Conservation (phyloP, 1,140 invertebrate species). For the Drosophila trapezifrons region DNA sequence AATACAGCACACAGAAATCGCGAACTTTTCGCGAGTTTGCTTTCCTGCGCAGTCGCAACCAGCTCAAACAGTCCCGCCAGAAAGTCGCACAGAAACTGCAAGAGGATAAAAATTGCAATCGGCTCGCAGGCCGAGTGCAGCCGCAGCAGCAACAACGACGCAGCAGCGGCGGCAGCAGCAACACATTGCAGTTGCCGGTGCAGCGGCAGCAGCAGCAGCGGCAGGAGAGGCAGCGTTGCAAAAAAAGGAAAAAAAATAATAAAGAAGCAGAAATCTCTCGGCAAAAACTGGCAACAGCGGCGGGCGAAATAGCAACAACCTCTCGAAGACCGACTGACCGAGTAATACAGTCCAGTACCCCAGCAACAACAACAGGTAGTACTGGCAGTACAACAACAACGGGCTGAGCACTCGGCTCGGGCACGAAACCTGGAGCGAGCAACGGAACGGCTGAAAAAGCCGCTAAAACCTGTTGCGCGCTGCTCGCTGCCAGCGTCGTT, state of each 20-base stretch:
- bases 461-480: constrained; percentile 76
- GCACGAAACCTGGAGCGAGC: constrained; percentile 59
- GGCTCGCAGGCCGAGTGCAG: constrained; percentile 57
- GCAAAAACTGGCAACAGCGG: constrained; percentile 59
- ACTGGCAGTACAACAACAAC: constrained; percentile 23
- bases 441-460: constrained; percentile 68
- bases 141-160: constrained; percentile 32
- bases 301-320: constrained; percentile 82
- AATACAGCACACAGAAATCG: constrained; percentile 27
- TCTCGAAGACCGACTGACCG: constrained; percentile 84
- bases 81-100: constrained; percentile 84
- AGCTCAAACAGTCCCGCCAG: constrained; percentile 83
- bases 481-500: constrained; percentile 75
- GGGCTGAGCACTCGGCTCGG: constrained; percentile 30
- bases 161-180: constrained; percentile 44
- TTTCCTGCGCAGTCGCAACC: constrained; percentile 69
- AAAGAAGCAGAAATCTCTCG: constrained; percentile 37
- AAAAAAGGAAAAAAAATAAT: constrained; percentile 12
- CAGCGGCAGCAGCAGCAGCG: constrained; percentile 44
- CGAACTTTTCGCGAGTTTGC: constrained; percentile 24
- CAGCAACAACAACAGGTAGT: constrained; percentile 42
- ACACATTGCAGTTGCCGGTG: constrained; percentile 76
- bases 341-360: constrained; percentile 83
- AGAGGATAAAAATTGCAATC: constrained; percentile 81
- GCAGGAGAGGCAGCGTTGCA: constrained; percentile 43